Evolutionary conservation across 2,888 invertebrate species (phyloP).

Genomic region (Epiblema foenella): DNA sequence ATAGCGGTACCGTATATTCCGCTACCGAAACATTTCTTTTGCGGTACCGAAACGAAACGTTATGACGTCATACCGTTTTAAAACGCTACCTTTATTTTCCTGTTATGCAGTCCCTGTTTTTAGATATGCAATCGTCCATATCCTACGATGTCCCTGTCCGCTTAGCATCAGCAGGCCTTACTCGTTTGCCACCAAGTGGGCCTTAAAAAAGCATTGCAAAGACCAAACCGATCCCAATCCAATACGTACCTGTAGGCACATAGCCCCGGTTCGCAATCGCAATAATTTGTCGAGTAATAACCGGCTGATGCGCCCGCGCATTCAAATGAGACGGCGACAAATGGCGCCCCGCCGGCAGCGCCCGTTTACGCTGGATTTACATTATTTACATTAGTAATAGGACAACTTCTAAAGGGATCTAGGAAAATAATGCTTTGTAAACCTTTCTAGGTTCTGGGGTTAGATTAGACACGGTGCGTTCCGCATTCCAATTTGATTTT

Average conservation of each 20-base stretch:
- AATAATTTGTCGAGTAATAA: constrained; percentile 42
- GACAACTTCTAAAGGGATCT: background rate
- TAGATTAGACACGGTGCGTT: no score
- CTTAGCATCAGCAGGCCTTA: no score
- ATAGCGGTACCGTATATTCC: no score
- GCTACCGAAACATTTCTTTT: no score
- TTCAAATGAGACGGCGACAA: constrained; percentile 46
- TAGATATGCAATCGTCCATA: no score
- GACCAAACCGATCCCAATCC: background rate
- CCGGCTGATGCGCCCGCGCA: constrained; percentile 35
- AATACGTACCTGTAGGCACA: constrained; percentile 6
- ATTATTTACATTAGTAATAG: constrained; percentile 22
- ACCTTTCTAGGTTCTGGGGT: no score
- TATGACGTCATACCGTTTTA: no score
- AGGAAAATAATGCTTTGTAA: background rate
- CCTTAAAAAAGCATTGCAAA: background rate
- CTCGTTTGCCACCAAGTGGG: background rate
- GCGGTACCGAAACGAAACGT: no score
- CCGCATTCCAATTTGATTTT: no score
- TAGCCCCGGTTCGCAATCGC: constrained; percentile 17
- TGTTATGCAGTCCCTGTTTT: no score
- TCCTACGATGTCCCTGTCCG: no score
- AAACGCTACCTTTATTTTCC: no score
- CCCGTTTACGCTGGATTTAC: constrained; percentile 31
- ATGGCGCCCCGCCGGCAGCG: constrained; percentile 46